Percentiles rank a stretch among this genome's conserved stretches.
phyloP scores from a whole-genome alignment of 2,113 vertebrate species.

The Oryzias celebensis region DNA sequence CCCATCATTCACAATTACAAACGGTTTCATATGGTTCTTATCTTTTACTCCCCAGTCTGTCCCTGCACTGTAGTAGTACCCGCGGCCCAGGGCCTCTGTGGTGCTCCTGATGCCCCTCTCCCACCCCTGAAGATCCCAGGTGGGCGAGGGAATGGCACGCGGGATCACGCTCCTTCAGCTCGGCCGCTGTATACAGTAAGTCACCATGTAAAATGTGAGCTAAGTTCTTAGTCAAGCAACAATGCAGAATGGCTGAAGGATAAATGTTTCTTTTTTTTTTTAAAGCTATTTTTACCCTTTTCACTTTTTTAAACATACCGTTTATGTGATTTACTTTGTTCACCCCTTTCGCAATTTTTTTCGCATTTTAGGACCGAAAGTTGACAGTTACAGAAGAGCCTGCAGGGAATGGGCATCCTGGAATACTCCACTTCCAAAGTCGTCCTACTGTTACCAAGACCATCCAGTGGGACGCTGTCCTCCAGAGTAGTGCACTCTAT shows the following conservation, averaged over 20 bases:
- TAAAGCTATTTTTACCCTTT: neutral
- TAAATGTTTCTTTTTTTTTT: neutral
- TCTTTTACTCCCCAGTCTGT: slow-evolving; percentile 75
- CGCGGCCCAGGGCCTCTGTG: slow-evolving; percentile 98
- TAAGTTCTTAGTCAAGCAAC: no score
- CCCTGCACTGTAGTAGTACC: slow-evolving; percentile 95
- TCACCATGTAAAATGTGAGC: neutral
- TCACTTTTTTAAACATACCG: no score
- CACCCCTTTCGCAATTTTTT: no score
- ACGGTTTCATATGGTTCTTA: neutral
- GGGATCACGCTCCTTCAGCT: slow-evolving; percentile 99
- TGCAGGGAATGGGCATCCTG: slow-evolving; percentile 73
- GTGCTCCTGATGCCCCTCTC: slow-evolving; percentile 99
- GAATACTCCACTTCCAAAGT: slow-evolving; percentile 81
- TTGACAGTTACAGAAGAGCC: slow-evolving; percentile 80
- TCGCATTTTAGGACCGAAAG: slow-evolving; percentile 73
- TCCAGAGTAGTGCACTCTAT: slow-evolving; percentile 72
- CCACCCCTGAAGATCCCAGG: slow-evolving; percentile 99
- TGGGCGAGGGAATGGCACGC: slow-evolving; percentile 99
- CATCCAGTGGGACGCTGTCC: slow-evolving; percentile 79
- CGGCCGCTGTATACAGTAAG: slow-evolving; percentile 91
- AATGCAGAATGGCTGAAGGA: no score
- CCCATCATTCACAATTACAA: no score
- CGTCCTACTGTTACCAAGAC: slow-evolving; percentile 68
- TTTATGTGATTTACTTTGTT: no score